Evolutionary conservation across 2,888 invertebrate species (phyloP).

Genomic region (Andrena marginata): DNA sequence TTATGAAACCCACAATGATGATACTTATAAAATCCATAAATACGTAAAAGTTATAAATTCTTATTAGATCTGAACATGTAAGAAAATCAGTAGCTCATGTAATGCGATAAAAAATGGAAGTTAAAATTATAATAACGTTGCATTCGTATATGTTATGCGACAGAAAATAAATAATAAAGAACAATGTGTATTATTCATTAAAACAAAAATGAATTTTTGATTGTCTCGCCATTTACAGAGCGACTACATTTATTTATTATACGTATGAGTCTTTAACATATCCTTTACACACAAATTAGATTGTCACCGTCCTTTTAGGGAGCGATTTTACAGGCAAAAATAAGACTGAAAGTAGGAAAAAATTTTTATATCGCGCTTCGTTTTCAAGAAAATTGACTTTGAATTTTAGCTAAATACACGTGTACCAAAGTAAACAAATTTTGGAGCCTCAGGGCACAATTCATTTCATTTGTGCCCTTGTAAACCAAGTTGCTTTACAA

Average conservation of each 20-base stretch:
- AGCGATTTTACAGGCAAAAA: too few relatives aligned
- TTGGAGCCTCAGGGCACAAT: too few relatives aligned
- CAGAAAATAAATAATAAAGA: slow-evolving; percentile 13
- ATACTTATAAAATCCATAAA: slow-evolving; percentile 18
- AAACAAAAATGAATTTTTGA: not conserved
- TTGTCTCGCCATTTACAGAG: too few relatives aligned
- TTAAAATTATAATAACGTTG: slow-evolving; percentile 2
- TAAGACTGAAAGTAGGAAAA: too few relatives aligned
- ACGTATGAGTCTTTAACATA: too few relatives aligned
- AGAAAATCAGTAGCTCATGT: slow-evolving; percentile 12
- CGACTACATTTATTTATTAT: too few relatives aligned
- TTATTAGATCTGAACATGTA: slow-evolving; percentile 52
- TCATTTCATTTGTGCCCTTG: not conserved
- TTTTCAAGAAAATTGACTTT: too few relatives aligned
- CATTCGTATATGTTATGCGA: slow-evolving; percentile 8
- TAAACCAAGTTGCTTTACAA: not conserved
- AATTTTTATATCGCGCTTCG: too few relatives aligned
- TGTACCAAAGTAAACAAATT: too few relatives aligned
- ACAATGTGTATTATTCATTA: slow-evolving; percentile 15
- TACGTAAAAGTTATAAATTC: slow-evolving; percentile 13
- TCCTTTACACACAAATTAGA: too few relatives aligned
- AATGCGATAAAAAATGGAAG: slow-evolving; percentile 1
- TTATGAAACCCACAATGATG: not conserved
- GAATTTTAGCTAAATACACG: too few relatives aligned
- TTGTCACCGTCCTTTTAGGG: too few relatives aligned